Conservation (phyloP, 35 echinoderm and acorn worm species). For the Heliocidaris erythrogramma region DNA sequence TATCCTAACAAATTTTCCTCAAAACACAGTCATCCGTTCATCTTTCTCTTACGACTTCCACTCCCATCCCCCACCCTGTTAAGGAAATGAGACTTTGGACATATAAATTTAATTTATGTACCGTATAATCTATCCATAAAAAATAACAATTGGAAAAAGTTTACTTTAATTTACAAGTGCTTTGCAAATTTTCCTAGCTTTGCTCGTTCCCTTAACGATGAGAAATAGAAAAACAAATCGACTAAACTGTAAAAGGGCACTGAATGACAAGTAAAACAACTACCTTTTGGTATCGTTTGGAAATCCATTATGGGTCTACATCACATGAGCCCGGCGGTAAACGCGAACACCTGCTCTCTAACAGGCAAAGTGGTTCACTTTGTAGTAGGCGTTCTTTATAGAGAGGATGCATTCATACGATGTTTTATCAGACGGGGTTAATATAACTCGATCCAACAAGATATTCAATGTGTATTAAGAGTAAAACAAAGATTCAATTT, state of each 20-base stretch:
- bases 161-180: no score
- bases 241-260: not conserved
- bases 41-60: no score
- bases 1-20: no score
- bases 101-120: not conserved
- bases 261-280: not conserved
- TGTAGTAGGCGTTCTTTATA: not conserved
- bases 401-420: not conserved
- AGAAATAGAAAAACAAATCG: not conserved
- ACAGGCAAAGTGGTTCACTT: not conserved
- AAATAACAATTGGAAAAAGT: not conserved
- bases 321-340: not conserved
- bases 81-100: not conserved
- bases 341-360: not conserved
- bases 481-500: not conserved
- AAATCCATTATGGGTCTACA: not conserved
- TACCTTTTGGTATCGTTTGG: not conserved
- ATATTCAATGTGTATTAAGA: not conserved
- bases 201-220: not conserved
- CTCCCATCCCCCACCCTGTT: no score
- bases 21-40: no score
- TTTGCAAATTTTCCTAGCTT: not conserved
- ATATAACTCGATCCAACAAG: not conserved
- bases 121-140: not conserved
- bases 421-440: not conserved